Base-by-base conservation (phyloP, 2,797 vertebrate species). In the Sebastes matsubarae region DNA sequence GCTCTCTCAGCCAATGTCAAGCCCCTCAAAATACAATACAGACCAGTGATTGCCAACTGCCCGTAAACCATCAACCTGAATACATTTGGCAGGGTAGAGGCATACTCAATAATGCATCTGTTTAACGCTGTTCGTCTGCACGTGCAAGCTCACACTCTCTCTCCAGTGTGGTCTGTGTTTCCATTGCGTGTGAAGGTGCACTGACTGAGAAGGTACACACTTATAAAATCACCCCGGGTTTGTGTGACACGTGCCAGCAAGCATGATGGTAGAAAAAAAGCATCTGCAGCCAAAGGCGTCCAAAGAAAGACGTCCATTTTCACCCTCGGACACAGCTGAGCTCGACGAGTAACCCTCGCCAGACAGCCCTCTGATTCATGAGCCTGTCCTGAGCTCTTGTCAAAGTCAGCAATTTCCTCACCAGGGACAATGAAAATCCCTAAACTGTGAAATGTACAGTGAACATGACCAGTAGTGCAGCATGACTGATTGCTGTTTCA, bases 341-440 rank as follows among this genome's bases (percentile, higher is more conserved):
- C 77, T 76, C 0, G 6, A 72, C 27, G 4, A 68, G 67, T 24
- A 60, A 14, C 55, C 38, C 16, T 67, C 75, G 69, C 11, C 30
- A 68, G 50, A 64, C 75, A 58, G 7, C 30, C 36, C 29, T 82
- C 63, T 78, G 75, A 81, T 79, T 87, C 80, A 78, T n/a, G 9
- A 63, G 66, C 59, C 16, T 72, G 58, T 64, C 60, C 64, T 71
- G 70, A 75, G 34, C 34, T 69, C 70, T 10, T 16, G 32, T 82
- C 72, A 86, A 69, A 78, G 81, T 86, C 81, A 77, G 42, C 59
- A 55, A 52, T 85, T 81, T 83, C 22, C 72, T 57, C 61, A 70
- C 7, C 34, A 12, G 66, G 32, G 63, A 75, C 57, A 54, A 72
- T 70, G 4, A 83, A 81, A 60, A 0, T 1, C 3, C 9, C 24